These are phyloP conservation scores for Gouania willdenowi DNA, from an alignment of 2,797 vertebrate genomes.

Conservation along the genomic window DNA sequence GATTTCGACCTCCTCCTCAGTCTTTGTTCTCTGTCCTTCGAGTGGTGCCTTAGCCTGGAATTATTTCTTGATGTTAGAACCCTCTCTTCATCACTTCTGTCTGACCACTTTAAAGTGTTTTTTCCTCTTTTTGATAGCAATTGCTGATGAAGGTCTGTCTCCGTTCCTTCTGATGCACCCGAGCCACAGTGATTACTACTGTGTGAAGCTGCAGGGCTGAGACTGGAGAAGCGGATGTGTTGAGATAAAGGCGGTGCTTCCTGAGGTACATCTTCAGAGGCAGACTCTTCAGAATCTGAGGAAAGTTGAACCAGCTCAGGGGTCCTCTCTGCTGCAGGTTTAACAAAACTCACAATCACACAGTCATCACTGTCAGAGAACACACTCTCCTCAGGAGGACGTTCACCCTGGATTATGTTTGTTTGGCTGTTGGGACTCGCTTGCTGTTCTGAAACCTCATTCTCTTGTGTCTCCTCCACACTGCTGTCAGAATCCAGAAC, in stretches of 20 bases:
- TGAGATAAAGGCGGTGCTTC: slow-evolving; percentile 63
- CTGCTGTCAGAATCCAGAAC: slow-evolving; percentile 75
- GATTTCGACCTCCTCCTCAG: slow-evolving; percentile 73
- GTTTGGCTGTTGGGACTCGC: slow-evolving; percentile 22
- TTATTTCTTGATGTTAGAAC: slow-evolving; percentile 53
- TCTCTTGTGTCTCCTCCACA: slow-evolving; percentile 68
- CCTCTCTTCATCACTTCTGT: slow-evolving; percentile 40
- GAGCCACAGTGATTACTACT: slow-evolving; percentile 13
- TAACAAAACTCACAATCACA: slow-evolving; percentile 86
- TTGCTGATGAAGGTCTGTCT: neutral
- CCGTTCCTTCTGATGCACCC: slow-evolving; percentile 11
- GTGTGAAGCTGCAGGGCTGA: slow-evolving; percentile 53
- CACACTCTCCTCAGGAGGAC: slow-evolving; percentile 20
- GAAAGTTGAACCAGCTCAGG: slow-evolving; percentile 91
- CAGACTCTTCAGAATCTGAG: slow-evolving; percentile 84
- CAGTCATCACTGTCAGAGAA: slow-evolving; percentile 81
- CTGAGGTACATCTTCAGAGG: slow-evolving; percentile 62
- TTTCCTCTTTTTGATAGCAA: slow-evolving; percentile 21
- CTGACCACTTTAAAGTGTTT: slow-evolving; percentile 6
- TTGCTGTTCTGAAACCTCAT: slow-evolving; percentile 31
- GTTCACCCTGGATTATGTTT: slow-evolving; percentile 11
- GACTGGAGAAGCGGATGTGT: slow-evolving; percentile 76
- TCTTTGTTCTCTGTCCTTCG: slow-evolving; percentile 67
- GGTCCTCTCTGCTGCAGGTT: slow-evolving; percentile 85
- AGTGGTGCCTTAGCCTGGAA: slow-evolving; percentile 50